Conservation (phyloP, 37 sponge, comb jelly and placozoan species). For the Haliclona indistincta region DNA sequence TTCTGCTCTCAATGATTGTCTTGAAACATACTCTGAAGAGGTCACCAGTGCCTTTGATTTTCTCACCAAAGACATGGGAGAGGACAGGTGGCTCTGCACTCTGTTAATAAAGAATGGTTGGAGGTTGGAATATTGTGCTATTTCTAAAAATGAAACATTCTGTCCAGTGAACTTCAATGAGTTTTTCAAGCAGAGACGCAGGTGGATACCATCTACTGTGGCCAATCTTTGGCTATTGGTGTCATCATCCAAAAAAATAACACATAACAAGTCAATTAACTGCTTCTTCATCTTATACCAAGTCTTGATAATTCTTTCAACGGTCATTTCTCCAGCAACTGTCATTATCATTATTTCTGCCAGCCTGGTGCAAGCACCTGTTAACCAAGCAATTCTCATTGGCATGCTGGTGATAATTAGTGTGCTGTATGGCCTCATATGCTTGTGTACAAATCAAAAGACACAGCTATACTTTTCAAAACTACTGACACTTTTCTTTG, state of each 20-base stretch:
- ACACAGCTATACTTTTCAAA: slow-evolving; percentile 64
- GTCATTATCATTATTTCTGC: slow-evolving; percentile 73
- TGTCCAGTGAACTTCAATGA: slow-evolving; percentile 84
- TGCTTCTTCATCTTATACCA: slow-evolving; percentile 80
- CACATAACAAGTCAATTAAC: slow-evolving; percentile 64
- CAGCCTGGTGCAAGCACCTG: slow-evolving; percentile 47
- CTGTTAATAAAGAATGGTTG: slow-evolving; percentile 85
- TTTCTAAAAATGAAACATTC: slow-evolving; percentile 73
- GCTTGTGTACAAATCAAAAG: slow-evolving; percentile 48
- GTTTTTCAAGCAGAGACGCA: slow-evolving; percentile 86
- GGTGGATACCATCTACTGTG: slow-evolving; percentile 90
- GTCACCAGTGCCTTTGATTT: slow-evolving; percentile 77
- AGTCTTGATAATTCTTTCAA: slow-evolving; percentile 73
- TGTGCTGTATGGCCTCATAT: slow-evolving; percentile 54
- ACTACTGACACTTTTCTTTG: slow-evolving; percentile 64
- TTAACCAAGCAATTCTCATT: neutral
- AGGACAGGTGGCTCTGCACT: slow-evolving; percentile 94
- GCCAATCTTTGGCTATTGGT: slow-evolving; percentile 75
- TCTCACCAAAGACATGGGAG: slow-evolving; percentile 94
- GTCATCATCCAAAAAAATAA: slow-evolving; percentile 39
- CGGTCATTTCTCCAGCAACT: slow-evolving; percentile 77
- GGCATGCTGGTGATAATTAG: slow-evolving; percentile 31
- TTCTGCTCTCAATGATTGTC: slow-evolving; percentile 64
- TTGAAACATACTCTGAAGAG: slow-evolving; percentile 64
- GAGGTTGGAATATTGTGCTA: slow-evolving; percentile 88